Evolutionary conservation across 2,888 invertebrate genomes (phyloP), one percentile per base, ranked within the genome.

Genomic region (Rhyacophila evoluta): DNA sequence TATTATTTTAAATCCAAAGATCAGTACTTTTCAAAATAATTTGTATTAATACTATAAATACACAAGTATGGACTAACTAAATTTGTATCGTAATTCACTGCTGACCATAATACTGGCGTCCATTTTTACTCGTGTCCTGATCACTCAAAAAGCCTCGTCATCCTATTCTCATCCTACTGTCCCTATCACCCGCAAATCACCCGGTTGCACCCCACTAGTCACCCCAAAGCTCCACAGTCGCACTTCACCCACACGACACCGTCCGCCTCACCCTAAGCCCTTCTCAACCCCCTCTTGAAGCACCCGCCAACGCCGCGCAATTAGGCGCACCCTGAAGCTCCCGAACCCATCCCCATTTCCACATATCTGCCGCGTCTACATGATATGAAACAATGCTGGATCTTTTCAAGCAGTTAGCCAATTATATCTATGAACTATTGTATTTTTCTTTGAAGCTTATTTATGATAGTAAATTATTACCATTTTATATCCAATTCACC

Each of bases 281-380:
- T 76, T 27, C 10, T 37, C 71, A 38, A 19, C 74, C 70, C 36
- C 73, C 67, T 10, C 79, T n/a, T 19, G 77, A 72, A 25, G 67
- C 28, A 71, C 69, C 36, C 72, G 36, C 27, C 85, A 85, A 68
- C 68, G 37, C 74, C 75, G 70, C 75, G 75, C 39, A 29, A 19
- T 39, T 70, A 75, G 75, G 75, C 70, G 29, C 39, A 55, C 70
- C 15, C 15, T 38, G 27, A 10, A 41, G 29, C 27, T 15, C 39
- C 15, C n/a, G 25, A 2, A 33, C 71, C n/a, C 71, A 15, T 27
- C 27, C 36, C n/a, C 74, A 8, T 5, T 19, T 12, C 27, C 78
- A 70, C 81, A 81, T 82, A 78, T 75, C 77, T 73, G 79, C 81
- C 74, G 81, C 74, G 41, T 55, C 41, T 19, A 19, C 41, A 55